Percentiles rank a stretch among this genome's conserved stretches.
Conservation (phyloP, 2,113 vertebrate genomes). For the Dipodomys ordii region DNA sequence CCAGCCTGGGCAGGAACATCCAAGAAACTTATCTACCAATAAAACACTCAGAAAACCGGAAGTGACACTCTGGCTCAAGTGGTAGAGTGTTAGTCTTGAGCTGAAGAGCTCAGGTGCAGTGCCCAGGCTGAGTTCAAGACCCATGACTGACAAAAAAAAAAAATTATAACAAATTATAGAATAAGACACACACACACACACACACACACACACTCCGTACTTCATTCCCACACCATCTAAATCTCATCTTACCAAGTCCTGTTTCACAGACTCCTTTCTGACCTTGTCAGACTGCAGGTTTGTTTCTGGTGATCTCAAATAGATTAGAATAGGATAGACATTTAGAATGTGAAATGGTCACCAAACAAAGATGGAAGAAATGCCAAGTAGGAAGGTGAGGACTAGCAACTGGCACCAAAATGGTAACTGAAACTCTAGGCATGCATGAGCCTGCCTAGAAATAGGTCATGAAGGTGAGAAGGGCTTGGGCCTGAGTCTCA, state of each 20-base stretch:
- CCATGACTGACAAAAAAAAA: no score
- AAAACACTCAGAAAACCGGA: no score
- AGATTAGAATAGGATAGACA: neutral
- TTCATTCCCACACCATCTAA: neutral
- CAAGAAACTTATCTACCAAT: no score
- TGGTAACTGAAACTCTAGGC: neutral
- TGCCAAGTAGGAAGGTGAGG: neutral
- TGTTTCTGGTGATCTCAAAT: neutral
- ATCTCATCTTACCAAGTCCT: neutral
- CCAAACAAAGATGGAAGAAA: neutral
- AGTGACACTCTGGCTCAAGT: no score
- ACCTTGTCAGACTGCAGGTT: neutral
- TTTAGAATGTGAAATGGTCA: neutral
- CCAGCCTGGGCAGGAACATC: no score
- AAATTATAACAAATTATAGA: no score
- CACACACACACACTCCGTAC: neutral
- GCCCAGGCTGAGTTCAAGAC: no score
- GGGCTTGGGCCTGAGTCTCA: neutral
- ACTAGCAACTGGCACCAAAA: neutral
- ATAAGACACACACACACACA: no score
- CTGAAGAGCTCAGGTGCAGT: no score
- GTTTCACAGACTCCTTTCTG: neutral
- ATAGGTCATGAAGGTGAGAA: accelerated
- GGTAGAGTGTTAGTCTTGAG: no score
- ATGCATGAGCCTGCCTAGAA: neutral